These are phyloP conservation scores for Timandra comae DNA, from an alignment of 2,888 invertebrate genomes.

Conservation along the genomic window DNA sequence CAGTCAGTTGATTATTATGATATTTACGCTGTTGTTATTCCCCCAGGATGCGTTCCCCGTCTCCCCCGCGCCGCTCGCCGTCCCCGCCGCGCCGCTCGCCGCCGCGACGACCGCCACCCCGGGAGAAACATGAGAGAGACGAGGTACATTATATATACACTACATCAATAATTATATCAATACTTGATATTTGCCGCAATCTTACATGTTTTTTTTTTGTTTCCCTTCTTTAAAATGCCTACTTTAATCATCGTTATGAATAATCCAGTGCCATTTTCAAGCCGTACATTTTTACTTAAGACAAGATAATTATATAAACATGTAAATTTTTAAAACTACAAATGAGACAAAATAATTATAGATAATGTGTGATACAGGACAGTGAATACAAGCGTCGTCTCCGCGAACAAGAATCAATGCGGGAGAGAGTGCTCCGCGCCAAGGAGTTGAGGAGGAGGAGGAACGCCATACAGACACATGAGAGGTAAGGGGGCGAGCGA, in stretches of 20 bases:
- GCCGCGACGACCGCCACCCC: slow-evolving; percentile 11
- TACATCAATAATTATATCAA: no score
- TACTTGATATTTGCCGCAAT: no score
- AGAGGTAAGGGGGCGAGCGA: slow-evolving; percentile 38
- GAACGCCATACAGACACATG: slow-evolving; percentile 47
- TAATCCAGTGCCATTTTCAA: no score
- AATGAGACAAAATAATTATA: no score
- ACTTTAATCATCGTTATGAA: no score
- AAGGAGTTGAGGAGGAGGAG: slow-evolving; percentile 60
- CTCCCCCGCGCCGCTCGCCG: slow-evolving; percentile 20
- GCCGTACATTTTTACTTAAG: no score
- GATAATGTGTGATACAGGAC: slow-evolving; percentile 43
- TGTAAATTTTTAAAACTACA: no score
- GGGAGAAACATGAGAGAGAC: slow-evolving; percentile 19
- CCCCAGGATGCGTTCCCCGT: slow-evolving; percentile 45
- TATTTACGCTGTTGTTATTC: no score
- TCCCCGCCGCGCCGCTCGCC: slow-evolving; percentile 26
- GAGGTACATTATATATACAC: slow-evolving; percentile 31
- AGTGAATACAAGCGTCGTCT: slow-evolving; percentile 56
- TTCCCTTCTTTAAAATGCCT: no score
- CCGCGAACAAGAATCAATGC: slow-evolving; percentile 59
- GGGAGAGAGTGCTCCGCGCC: slow-evolving; percentile 61
- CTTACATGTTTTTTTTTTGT: no score
- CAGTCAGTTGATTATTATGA: no score
- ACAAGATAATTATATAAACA: no score